Conservation (phyloP, 53 echinoderm and acorn worm species). For the Luidia sarsii region DNA sequence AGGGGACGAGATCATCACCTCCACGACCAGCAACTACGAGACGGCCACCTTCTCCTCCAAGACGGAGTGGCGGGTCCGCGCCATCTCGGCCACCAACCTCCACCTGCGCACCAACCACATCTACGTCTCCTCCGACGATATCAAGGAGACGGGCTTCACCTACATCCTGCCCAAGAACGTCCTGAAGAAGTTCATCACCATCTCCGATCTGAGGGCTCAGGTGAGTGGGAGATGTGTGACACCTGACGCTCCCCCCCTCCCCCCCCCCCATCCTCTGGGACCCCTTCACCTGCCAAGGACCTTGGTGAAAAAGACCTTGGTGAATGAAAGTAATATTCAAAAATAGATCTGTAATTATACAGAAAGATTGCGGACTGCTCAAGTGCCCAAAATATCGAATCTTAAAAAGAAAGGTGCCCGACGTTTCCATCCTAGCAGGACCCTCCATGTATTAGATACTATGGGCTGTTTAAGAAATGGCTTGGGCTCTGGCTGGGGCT, state of each 20-base stretch:
- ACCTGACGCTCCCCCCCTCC: not conserved
- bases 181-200: constrained; percentile 99
- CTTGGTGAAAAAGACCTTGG: too few relatives aligned
- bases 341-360: too few relatives aligned
- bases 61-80: constrained; percentile 95
- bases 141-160: constrained; percentile 99
- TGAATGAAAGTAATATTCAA: too few relatives aligned
- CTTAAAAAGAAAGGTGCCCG: too few relatives aligned
- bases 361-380: too few relatives aligned
- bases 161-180: constrained; percentile 99
- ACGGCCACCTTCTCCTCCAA: constrained; percentile 96
- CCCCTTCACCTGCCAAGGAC: too few relatives aligned
- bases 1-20: constrained; percentile 99
- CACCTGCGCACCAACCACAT: constrained; percentile 98
- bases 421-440: too few relatives aligned
- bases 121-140: constrained; percentile 98
- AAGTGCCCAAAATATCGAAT: too few relatives aligned
- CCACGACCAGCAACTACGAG: constrained; percentile 99
- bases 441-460: too few relatives aligned
- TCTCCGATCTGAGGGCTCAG: constrained; percentile 96
- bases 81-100: constrained; percentile 99
- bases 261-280: too few relatives aligned
- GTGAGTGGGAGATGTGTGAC: constrained; percentile 25
- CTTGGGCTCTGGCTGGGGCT: too few relatives aligned
- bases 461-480: too few relatives aligned